Conservation (phyloP, 2,888 invertebrate genomes). For the Macrosoma leucophasiata region DNA sequence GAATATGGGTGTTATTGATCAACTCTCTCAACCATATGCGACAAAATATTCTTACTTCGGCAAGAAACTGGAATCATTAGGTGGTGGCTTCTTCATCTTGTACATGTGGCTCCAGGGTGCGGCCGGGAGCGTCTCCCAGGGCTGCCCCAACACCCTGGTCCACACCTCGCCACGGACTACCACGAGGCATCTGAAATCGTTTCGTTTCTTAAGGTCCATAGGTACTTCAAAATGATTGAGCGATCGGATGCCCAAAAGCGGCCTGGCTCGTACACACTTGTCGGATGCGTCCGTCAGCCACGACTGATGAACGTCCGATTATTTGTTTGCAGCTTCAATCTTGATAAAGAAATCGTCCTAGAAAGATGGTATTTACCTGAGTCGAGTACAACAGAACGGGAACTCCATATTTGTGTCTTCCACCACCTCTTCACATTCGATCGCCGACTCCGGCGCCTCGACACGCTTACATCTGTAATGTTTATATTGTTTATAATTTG, state of each 20-base stretch:
- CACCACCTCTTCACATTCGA: conserved; percentile 67
- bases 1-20: background rate
- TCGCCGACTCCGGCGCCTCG: conserved; percentile 64
- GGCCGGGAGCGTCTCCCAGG: conserved; percentile 63
- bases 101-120: conserved; percentile 73
- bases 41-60: conserved; percentile 40
- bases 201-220: no score
- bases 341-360: background rate
- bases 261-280: no score
- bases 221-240: no score
- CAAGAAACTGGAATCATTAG: conserved; percentile 37
- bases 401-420: conserved; percentile 72
- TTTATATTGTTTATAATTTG: no score
- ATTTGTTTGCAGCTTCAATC: no score
- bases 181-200: conserved; percentile 58
- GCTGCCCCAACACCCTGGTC: conserved; percentile 64
- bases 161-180: conserved; percentile 65
- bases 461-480: conserved; percentile 56
- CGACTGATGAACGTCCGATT: no score
- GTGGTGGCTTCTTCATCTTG: conserved; percentile 69
- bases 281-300: no score
- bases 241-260: no score
- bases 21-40: background rate
- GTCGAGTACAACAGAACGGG: conserved; percentile 60
- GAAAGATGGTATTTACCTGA: conserved; percentile 55